Evolutionary conservation across 2,113 vertebrate species (phyloP).

Genomic region (Spizaetus ornatus): DNA sequence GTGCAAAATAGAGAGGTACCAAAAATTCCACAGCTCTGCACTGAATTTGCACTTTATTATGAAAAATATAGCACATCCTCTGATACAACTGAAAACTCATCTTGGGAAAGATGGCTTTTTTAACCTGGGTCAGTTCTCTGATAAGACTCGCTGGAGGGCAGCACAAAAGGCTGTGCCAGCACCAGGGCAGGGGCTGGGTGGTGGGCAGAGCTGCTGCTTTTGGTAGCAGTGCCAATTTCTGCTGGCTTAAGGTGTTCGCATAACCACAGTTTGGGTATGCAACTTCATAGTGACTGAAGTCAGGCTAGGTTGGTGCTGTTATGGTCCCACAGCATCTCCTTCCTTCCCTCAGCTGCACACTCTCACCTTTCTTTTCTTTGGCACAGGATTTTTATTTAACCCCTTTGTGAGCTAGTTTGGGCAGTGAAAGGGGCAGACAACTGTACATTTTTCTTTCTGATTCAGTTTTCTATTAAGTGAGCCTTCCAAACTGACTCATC

Average conservation of each 20-base stretch:
- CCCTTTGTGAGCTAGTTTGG: neutral
- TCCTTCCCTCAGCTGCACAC: neutral
- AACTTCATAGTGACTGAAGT: neutral
- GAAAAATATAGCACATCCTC: neutral
- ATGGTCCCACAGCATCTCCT: neutral
- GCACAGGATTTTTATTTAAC: neutral
- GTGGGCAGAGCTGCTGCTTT: neutral
- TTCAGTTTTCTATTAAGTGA: neutral
- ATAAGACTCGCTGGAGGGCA: neutral
- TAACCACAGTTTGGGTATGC: neutral
- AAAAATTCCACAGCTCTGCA: neutral
- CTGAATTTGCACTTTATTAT: neutral
- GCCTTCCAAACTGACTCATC: neutral
- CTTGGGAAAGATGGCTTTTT: neutral
- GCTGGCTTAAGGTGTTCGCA: neutral
- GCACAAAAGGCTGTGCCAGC: neutral
- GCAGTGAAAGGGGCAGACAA: neutral
- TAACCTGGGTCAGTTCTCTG: neutral
- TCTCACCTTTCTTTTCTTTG: neutral
- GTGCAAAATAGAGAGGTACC: neutral
- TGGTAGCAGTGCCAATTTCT: neutral
- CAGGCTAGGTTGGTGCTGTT: neutral
- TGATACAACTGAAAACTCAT: neutral
- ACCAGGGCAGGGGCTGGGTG: fast-evolving
- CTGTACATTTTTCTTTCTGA: neutral